phyloP scores from a whole-genome alignment of 2,113 vertebrate genomes.

The Sminthopsis crassicaudata region DNA sequence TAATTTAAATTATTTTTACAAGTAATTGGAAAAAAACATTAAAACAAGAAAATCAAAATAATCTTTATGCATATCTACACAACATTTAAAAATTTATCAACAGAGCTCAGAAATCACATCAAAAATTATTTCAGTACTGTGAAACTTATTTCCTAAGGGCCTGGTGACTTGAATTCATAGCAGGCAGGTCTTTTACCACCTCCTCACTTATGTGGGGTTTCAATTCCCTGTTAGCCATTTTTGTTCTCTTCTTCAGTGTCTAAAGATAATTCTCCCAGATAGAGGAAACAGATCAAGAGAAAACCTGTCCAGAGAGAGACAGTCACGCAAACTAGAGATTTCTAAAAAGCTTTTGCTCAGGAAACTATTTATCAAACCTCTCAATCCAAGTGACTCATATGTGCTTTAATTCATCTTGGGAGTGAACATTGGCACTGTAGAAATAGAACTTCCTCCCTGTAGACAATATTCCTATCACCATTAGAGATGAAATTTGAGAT shows the following conservation, averaged over 20 bases:
- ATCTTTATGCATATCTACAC: background rate
- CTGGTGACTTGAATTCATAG: background rate
- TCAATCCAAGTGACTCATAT: background rate
- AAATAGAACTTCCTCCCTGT: background rate
- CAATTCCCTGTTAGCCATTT: background rate
- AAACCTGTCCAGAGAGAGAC: background rate
- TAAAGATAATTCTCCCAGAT: background rate
- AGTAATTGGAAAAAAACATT: background rate
- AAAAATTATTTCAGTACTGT: background rate
- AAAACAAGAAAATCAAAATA: background rate
- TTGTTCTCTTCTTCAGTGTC: background rate
- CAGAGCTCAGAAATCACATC: background rate
- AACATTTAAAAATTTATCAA: background rate
- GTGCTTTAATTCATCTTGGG: background rate
- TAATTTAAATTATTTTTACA: background rate
- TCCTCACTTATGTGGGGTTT: background rate
- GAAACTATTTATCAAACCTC: background rate
- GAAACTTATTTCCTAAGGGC: background rate
- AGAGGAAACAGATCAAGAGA: conserved; percentile 2
- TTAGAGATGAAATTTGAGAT: conserved; percentile 6
- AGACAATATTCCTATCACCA: conserved; percentile 5
- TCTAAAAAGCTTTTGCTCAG: conserved; percentile 2
- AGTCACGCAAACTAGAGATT: background rate
- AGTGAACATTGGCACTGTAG: background rate
- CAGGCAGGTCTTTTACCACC: background rate